Conservation (phyloP, 2,113 vertebrate genomes). For the Daphoenositta chrysoptera region DNA sequence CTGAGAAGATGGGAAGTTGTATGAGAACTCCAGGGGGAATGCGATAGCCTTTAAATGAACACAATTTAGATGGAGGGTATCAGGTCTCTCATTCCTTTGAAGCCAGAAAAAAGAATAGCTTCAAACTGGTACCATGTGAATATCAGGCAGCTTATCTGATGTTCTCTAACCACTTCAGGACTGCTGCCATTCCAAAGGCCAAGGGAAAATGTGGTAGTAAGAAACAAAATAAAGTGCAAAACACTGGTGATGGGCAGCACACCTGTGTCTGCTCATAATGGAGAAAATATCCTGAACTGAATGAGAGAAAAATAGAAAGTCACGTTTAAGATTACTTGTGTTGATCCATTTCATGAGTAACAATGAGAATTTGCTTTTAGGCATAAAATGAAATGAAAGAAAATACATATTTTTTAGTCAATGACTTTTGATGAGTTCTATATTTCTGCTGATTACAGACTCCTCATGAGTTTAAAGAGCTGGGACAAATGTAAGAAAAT, state of each 20-base stretch:
- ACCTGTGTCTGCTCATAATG: neutral
- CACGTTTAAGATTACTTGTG: neutral
- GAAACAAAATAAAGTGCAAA: neutral
- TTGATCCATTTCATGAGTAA: neutral
- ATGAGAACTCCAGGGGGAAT: neutral
- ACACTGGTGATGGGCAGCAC: neutral
- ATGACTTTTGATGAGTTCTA: neutral
- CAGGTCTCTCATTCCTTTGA: neutral
- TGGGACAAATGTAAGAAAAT: neutral
- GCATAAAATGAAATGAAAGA: neutral
- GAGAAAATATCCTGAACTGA: neutral
- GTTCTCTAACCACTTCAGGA: neutral
- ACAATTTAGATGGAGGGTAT: neutral
- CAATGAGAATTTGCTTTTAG: neutral
- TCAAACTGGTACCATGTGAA: neutral
- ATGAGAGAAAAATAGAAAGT: neutral
- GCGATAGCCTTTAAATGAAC: neutral
- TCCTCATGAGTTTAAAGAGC: neutral
- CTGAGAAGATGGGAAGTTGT: neutral
- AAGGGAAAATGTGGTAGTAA: neutral
- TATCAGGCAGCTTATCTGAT: neutral
- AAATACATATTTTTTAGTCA: neutral
- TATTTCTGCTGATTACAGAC: neutral
- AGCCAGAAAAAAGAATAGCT: neutral
- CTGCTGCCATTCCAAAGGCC: neutral